Conservation (phyloP, 2,797 vertebrate species). For the Takifugu ocellatus region DNA sequence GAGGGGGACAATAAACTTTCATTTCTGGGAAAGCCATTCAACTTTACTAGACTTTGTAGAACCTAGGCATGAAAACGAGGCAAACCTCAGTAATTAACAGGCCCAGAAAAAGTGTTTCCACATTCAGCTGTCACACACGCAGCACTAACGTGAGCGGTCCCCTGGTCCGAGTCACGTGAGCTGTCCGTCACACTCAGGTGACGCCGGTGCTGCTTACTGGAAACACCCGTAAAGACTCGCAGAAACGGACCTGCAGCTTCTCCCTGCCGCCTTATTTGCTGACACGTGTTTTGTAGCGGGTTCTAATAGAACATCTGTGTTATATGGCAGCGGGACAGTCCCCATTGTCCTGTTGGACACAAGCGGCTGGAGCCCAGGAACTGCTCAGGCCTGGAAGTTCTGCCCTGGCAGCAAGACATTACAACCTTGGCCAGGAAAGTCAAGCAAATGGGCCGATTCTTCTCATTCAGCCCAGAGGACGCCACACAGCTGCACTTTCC, state of each 20-base stretch:
- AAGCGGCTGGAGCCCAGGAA: constrained; percentile 49
- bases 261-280: constrained; percentile 6
- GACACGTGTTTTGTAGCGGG: constrained; percentile 32
- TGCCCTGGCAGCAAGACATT: constrained; percentile 54
- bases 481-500: constrained; percentile 70
- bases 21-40: constrained; percentile 78
- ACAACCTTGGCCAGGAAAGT: constrained; percentile 61
- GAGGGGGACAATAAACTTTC: constrained; percentile 72
- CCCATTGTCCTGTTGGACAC: constrained; percentile 52
- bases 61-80: constrained; percentile 54
- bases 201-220: constrained; percentile 58
- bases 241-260: background rate
- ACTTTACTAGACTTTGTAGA: constrained; percentile 75
- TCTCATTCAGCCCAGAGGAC: constrained; percentile 65
- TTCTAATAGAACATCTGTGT: constrained; percentile 39
- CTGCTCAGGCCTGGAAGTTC: constrained; percentile 46
- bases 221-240: constrained; percentile 37
- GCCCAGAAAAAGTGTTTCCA: constrained; percentile 74
- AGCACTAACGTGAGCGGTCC: constrained; percentile 45
- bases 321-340: constrained; percentile 41
- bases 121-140: constrained; percentile 71
- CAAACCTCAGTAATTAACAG: constrained; percentile 75
- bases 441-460: constrained; percentile 71
- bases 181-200: constrained; percentile 52
- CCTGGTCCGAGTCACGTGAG: constrained; percentile 49